Conservation (phyloP, 2,888 invertebrate species). For the Hydrotaea diabolus region DNA sequence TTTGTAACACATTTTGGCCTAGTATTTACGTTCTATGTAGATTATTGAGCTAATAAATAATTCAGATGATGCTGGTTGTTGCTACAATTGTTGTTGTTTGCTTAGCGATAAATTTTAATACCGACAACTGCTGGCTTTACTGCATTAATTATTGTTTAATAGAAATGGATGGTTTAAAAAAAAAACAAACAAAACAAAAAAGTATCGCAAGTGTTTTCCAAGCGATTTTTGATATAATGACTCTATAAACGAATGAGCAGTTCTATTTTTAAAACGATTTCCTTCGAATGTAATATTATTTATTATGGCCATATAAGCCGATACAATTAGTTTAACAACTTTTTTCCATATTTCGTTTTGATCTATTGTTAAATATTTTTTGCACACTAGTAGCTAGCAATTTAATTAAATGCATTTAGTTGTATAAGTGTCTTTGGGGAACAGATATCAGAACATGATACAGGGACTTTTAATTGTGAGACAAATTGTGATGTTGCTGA, state of each 20-base stretch:
- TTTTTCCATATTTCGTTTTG: background rate
- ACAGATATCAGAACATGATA: slow-evolving; percentile 1
- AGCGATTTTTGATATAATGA: too few relatives aligned
- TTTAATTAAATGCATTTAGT: slow-evolving; percentile 6
- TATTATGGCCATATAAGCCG: slow-evolving; percentile 23
- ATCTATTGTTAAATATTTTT: background rate
- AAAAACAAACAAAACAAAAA: background rate
- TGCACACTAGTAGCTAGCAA: slow-evolving; percentile 10
- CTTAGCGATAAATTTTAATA: background rate
- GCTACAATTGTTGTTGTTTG: slow-evolving; percentile 17
- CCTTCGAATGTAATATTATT: slow-evolving; percentile 37
- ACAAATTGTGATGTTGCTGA: background rate
- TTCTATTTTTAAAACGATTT: slow-evolving; percentile 56
- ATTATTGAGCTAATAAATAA: slow-evolving; percentile 39
- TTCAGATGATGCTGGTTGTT: slow-evolving; percentile 19
- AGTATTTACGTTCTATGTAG: background rate
- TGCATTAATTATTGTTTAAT: slow-evolving; percentile 47
- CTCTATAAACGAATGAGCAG: too few relatives aligned
- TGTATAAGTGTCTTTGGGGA: background rate
- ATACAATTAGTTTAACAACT: slow-evolving; percentile 5
- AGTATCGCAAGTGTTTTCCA: slow-evolving; percentile 7
- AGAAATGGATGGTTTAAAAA: slow-evolving; percentile 36
- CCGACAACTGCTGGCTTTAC: background rate
- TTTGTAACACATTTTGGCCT: background rate
- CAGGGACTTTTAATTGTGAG: background rate